Percentiles rank a stretch among this genome's conserved stretches.
Conservation (phyloP, 2,888 invertebrate genomes). For the Synergus japonicus region DNA sequence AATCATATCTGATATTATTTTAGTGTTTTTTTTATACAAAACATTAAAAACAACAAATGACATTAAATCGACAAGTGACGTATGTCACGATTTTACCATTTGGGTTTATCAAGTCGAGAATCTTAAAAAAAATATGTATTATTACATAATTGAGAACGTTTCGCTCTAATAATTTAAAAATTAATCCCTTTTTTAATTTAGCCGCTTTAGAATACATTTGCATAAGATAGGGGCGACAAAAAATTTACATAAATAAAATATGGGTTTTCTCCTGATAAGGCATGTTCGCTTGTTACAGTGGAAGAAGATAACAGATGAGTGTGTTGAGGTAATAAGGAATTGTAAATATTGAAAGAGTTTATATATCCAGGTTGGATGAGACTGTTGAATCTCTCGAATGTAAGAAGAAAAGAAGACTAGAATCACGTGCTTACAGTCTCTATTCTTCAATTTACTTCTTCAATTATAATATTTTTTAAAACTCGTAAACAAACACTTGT, state of each 20-base stretch:
- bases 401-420: not conserved
- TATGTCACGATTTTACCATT: too few relatives aligned
- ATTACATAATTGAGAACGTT: too few relatives aligned
- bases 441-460: not conserved
- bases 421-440: conserved; percentile 1
- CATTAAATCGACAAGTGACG: too few relatives aligned
- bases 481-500: too few relatives aligned
- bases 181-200: not conserved
- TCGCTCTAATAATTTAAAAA: not conserved
- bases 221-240: not conserved
- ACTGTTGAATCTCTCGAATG: conserved; percentile 8
- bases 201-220: not conserved
- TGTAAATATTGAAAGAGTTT: conserved; percentile 20
- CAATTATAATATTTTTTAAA: too few relatives aligned
- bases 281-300: not conserved
- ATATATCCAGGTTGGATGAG: not conserved
- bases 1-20: too few relatives aligned
- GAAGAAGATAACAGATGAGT: conserved; percentile 32
- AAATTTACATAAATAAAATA: not conserved
- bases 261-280: not conserved
- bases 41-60: too few relatives aligned
- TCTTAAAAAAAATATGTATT: too few relatives aligned
- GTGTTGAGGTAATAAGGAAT: conserved; percentile 6
- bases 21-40: too few relatives aligned
- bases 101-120: too few relatives aligned